Evolutionary conservation across 92 coral and sea anemone species (phyloP).

Genomic region (Epizoanthus illoricatus): DNA sequence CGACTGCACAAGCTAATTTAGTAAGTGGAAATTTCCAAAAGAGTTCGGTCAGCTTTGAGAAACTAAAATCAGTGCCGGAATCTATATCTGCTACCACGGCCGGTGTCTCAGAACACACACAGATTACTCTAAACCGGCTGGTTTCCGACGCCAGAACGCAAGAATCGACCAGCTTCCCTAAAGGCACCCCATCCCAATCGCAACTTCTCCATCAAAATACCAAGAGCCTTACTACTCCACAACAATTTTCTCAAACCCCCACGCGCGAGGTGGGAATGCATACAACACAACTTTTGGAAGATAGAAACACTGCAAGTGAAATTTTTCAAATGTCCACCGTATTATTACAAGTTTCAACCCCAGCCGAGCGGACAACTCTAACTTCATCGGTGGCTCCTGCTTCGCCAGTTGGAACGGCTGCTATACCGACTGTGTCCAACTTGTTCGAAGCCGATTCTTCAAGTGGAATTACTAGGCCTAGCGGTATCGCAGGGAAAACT

Average conservation of each 20-base stretch:
- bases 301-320: background rate
- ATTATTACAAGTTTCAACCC: too few relatives aligned
- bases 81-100: background rate
- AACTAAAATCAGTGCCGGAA: background rate
- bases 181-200: background rate
- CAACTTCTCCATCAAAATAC: background rate
- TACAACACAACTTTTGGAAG: background rate
- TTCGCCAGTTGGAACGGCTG: too few relatives aligned
- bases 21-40: background rate
- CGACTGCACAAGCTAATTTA: background rate
- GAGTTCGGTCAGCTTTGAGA: background rate
- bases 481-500: too few relatives aligned
- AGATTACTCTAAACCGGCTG: background rate
- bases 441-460: too few relatives aligned
- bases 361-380: too few relatives aligned
- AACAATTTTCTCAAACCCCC: background rate
- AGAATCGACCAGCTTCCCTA: background rate
- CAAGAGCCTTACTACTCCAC: background rate
- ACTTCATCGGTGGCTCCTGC: too few relatives aligned
- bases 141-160: background rate
- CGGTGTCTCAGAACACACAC: background rate
- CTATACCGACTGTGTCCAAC: too few relatives aligned
- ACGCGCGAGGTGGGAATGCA: background rate
- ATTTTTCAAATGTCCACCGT: background rate
- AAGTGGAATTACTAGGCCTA: too few relatives aligned